Conservation (phyloP, 2,113 vertebrate genomes). For the Agapornis roseicollis region DNA sequence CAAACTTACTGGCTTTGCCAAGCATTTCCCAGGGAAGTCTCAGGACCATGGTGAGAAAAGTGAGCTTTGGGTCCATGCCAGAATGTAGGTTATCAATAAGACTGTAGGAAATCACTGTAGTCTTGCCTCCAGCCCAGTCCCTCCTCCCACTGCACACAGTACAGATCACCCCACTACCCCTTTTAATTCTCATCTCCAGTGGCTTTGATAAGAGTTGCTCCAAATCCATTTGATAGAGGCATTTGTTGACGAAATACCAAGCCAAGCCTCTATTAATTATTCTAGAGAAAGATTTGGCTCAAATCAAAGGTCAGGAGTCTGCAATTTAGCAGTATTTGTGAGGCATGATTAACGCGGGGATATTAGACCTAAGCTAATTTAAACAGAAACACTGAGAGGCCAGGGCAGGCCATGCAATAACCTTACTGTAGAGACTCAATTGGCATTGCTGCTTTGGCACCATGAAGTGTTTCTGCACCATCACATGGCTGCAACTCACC, state of each 20-base stretch:
- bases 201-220: neutral
- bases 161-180: rapidly evolving
- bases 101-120: neutral
- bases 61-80: neutral
- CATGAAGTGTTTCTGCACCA: neutral
- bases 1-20: neutral
- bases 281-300: neutral
- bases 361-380: neutral
- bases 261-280: constrained; percentile 1
- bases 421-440: neutral
- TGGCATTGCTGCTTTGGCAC: neutral
- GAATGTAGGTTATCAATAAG: neutral
- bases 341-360: neutral
- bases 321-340: constrained; percentile 12
- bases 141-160: neutral
- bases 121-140: neutral
- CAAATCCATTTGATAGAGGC: neutral
- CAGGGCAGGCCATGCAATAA: neutral
- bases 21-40: neutral
- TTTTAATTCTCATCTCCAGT: neutral
- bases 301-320: constrained; percentile 39
- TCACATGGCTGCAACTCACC: neutral
- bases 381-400: neutral
- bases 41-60: neutral
- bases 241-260: neutral